Conservation (phyloP, 2,113 vertebrate species). For the Odobenus rosmarus region DNA sequence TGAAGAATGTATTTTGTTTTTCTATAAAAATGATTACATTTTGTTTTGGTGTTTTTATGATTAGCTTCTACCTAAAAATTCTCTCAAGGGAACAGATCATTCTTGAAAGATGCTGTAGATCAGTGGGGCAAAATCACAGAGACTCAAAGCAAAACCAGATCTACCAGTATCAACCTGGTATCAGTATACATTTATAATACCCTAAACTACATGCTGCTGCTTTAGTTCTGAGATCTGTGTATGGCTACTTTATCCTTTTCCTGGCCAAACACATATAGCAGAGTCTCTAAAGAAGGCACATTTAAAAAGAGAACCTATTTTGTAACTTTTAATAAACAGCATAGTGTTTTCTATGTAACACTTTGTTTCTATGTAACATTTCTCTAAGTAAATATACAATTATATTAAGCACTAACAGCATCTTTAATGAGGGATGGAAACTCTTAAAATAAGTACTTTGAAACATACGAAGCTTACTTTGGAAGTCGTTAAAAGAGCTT, state of each 20-base stretch:
- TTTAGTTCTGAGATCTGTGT: constrained; percentile 16
- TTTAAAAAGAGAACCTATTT: constrained; percentile 40
- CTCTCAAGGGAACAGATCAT: neutral
- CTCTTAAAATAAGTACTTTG: constrained; percentile 13
- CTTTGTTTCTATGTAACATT: constrained; percentile 36
- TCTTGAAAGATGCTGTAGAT: neutral
- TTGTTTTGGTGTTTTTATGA: neutral
- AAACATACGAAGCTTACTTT: neutral
- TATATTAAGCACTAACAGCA: neutral
- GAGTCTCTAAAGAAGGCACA: neutral
- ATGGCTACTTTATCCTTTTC: neutral
- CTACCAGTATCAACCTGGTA: neutral
- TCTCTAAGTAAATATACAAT: neutral
- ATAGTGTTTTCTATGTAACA: constrained; percentile 21
- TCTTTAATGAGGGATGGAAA: neutral
- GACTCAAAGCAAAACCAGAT: neutral
- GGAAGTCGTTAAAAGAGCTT: neutral
- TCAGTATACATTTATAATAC: neutral
- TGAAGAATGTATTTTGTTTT: constrained; percentile 16
- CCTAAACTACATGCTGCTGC: neutral
- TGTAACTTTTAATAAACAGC: neutral
- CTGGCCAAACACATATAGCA: neutral
- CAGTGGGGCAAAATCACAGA: neutral
- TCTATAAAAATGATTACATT: constrained; percentile 4
- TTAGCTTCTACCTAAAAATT: neutral